Conservation (phyloP, 2,797 vertebrate genomes). For the Sphenopsis melanotis region DNA sequence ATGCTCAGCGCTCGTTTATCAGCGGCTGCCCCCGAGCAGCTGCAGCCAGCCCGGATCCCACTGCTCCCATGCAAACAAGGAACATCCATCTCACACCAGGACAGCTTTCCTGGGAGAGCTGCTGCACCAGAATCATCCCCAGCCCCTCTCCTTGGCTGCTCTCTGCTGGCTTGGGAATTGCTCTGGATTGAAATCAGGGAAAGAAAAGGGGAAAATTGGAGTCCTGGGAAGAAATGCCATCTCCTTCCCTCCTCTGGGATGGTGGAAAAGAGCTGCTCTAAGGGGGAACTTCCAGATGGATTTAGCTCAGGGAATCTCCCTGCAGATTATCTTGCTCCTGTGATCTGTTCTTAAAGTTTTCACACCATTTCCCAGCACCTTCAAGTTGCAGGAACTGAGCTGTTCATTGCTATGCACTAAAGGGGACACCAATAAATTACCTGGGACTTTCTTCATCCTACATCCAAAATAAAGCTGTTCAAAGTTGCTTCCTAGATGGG, state of each 20-base stretch:
- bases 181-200: not conserved
- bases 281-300: not conserved
- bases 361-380: not conserved
- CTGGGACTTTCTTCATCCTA: not conserved
- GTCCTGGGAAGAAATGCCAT: not conserved
- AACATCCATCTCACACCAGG: not conserved
- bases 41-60: not conserved
- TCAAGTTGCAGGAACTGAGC: not conserved
- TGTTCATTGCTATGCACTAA: not conserved
- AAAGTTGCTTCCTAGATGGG: not conserved
- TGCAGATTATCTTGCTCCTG: not conserved
- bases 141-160: not conserved
- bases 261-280: not conserved
- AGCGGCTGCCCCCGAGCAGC: not conserved
- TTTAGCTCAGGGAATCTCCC: not conserved
- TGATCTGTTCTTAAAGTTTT: not conserved
- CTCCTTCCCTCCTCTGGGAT: not conserved
- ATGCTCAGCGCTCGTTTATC: constrained; percentile 7
- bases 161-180: not conserved
- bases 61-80: constrained; percentile 7
- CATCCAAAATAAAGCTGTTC: not conserved
- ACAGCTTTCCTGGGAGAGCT: constrained; percentile 1
- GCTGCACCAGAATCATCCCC: not conserved
- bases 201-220: not conserved
- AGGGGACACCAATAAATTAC: not conserved